Percentiles rank a stretch among this genome's conserved stretches.
Evolutionary conservation across 2,113 vertebrate species (phyloP).

Genomic region (Dicaeum eximium): DNA sequence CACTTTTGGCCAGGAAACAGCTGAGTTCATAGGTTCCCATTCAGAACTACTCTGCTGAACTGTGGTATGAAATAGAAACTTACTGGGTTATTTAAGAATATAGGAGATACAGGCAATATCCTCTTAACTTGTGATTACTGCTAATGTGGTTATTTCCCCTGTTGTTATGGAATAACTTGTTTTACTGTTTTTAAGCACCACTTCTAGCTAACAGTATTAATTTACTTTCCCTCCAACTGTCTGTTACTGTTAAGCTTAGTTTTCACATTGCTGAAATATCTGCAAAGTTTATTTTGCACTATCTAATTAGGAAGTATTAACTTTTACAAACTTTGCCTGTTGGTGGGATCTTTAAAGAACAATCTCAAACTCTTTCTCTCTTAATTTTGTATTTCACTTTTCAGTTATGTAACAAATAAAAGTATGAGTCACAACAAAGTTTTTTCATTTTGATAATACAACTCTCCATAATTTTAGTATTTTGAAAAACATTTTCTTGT

Average conservation of each 20-base stretch:
- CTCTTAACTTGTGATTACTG: not conserved
- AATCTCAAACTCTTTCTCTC: not conserved
- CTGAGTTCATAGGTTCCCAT: not conserved
- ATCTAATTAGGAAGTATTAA: not conserved
- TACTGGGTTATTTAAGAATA: not conserved
- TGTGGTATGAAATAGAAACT: not conserved
- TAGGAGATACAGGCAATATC: not conserved
- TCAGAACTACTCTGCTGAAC: not conserved
- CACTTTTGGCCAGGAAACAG: not conserved
- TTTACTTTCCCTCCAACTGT: not conserved
- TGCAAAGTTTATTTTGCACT: not conserved
- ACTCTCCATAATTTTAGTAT: not conserved
- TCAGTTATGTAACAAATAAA: not conserved
- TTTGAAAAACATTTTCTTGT: constrained; percentile 18
- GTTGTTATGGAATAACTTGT: not conserved
- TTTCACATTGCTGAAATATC: not conserved
- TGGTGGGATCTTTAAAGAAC: not conserved
- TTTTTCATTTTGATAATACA: not conserved
- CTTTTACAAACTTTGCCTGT: not conserved
- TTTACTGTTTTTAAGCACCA: not conserved
- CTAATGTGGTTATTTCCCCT: not conserved
- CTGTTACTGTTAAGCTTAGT: not conserved
- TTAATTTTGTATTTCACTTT: not conserved
- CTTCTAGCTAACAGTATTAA: not conserved
- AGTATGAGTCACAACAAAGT: not conserved